Percentiles rank a stretch among this genome's conserved stretches.
These are phyloP conservation scores for Rhinichthys klamathensis DNA, from an alignment of 2,113 vertebrate species.

Conservation along the genomic window DNA sequence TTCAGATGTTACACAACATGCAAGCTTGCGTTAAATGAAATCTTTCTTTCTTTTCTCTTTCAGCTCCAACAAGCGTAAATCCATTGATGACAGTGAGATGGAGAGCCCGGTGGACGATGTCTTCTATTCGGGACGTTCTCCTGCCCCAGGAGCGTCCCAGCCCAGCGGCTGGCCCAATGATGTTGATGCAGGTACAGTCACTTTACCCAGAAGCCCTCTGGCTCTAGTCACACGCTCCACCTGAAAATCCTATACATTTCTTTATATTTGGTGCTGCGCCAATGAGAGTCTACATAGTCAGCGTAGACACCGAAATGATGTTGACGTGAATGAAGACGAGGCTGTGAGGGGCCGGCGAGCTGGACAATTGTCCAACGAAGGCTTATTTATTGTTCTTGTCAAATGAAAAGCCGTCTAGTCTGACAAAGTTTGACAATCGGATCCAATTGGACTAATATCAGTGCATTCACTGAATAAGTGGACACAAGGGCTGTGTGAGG, in stretches of 20 bases:
- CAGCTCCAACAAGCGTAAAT: slow-evolving; percentile 95
- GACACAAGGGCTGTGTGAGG: slow-evolving; percentile 7
- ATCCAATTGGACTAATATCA: neutral
- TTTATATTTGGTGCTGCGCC: neutral
- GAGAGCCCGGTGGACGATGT: slow-evolving; percentile 96
- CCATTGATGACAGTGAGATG: slow-evolving; percentile 95
- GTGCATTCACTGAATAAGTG: slow-evolving; percentile 3
- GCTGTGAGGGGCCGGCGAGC: neutral
- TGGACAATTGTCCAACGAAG: neutral
- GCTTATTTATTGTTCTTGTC: neutral
- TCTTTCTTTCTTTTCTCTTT: slow-evolving; percentile 19
- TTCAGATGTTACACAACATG: neutral
- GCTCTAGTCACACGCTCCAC: neutral
- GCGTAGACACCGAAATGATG: neutral
- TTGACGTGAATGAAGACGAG: neutral
- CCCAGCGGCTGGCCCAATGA: slow-evolving; percentile 92
- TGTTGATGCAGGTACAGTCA: slow-evolving; percentile 85
- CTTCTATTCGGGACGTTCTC: slow-evolving; percentile 91
- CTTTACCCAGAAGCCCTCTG: neutral
- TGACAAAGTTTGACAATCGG: neutral
- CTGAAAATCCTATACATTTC: too few species aligned
- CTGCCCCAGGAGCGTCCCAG: slow-evolving; percentile 89
- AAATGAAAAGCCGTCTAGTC: neutral
- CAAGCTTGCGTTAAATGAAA: neutral
- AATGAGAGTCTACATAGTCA: neutral